phyloP scores from a whole-genome alignment of 1,140 invertebrate species.

The Pseudachorutes palmiensis region DNA sequence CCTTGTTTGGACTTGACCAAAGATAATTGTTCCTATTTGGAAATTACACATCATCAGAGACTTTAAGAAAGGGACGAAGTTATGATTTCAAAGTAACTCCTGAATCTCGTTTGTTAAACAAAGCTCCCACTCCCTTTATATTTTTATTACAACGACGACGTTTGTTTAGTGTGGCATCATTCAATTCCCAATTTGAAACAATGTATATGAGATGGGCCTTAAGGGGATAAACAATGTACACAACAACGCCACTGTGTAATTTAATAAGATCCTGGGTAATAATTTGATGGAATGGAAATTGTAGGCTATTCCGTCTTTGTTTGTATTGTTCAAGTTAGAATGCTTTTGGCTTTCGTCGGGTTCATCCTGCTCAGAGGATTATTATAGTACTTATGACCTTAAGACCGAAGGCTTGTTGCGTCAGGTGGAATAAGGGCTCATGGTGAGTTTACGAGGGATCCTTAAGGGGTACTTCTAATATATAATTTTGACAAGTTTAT shows the following conservation, averaged over 20 bases:
- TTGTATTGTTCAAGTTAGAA: not conserved
- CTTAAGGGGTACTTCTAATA: conserved; percentile 28
- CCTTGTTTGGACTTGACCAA: too few relatives aligned
- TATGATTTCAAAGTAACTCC: not conserved
- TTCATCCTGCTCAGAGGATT: too few relatives aligned
- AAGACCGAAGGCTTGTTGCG: too few relatives aligned
- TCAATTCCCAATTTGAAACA: not conserved
- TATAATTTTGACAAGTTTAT: conserved; percentile 40
- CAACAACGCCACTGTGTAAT: too few relatives aligned
- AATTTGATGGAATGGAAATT: too few relatives aligned
- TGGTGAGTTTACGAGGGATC: conserved; percentile 9
- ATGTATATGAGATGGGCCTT: too few relatives aligned
- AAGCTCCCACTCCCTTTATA: not conserved
- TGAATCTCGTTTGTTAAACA: not conserved
- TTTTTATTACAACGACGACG: not conserved
- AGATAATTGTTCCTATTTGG: not conserved
- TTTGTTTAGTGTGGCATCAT: too few relatives aligned
- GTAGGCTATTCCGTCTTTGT: not conserved
- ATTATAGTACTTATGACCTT: too few relatives aligned
- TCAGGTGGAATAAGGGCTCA: too few relatives aligned
- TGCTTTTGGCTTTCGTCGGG: too few relatives aligned
- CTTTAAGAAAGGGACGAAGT: not conserved
- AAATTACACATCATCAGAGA: not conserved
- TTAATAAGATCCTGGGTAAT: too few relatives aligned
- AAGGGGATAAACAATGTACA: too few relatives aligned